Evolutionary conservation across 2,113 vertebrate species (phyloP).

Genomic region (Rana temporaria): DNA sequence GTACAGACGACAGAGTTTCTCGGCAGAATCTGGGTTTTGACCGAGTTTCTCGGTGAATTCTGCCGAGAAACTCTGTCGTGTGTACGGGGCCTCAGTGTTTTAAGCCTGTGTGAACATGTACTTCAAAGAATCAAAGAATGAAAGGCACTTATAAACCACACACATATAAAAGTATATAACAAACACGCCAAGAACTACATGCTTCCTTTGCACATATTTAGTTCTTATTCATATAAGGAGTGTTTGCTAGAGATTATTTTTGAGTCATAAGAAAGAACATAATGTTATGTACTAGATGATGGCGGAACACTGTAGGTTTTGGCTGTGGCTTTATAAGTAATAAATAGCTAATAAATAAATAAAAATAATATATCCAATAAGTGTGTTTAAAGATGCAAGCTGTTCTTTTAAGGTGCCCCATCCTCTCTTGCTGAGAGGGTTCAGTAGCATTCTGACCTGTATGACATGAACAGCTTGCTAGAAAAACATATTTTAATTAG

Average conservation of each 20-base stretch:
- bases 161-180: constrained; percentile 8
- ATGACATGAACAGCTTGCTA: constrained; percentile 53
- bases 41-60: too few species aligned
- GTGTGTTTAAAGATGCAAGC: constrained; percentile 38
- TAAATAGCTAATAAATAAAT: not conserved
- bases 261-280: not conserved
- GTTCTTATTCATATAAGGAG: not conserved
- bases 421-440: not conserved
- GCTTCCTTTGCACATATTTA: not conserved
- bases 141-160: not conserved
- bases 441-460: constrained; percentile 13
- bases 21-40: too few species aligned
- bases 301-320: constrained; percentile 7
- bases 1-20: too few species aligned
- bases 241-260: not conserved
- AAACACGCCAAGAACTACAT: not conserved
- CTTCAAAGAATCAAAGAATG: not conserved
- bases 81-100: too few species aligned
- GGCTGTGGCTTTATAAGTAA: constrained; percentile 13
- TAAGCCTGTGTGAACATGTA: not conserved
- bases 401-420: not conserved
- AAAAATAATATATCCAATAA: not conserved
- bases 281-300: constrained; percentile 1
- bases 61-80: too few species aligned
- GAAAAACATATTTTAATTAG: constrained; percentile 30